Conservation (phyloP, 1,140 invertebrate genomes). For the Meloidogyne floridensis region DNA sequence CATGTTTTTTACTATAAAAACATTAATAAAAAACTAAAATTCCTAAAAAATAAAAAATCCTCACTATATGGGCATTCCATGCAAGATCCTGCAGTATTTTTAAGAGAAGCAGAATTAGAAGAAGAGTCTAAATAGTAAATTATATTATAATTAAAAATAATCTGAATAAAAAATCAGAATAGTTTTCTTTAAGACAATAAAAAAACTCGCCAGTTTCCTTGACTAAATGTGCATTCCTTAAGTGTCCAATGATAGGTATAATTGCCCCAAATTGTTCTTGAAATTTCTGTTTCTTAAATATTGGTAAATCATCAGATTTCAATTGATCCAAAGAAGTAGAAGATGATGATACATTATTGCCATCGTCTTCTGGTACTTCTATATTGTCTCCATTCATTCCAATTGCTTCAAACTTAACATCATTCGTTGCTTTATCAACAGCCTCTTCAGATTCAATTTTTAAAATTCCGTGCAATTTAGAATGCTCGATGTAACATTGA, state of each 20-base stretch:
- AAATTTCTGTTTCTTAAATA: background rate
- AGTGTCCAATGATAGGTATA: background rate
- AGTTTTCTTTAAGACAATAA: background rate
- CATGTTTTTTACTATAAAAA: too few relatives aligned
- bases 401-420: background rate
- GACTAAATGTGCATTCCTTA: background rate
- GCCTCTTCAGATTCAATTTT: background rate
- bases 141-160: background rate
- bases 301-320: background rate
- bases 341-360: background rate
- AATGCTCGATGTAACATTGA: slow-evolving; percentile 31
- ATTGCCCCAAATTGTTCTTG: slow-evolving; percentile 6
- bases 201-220: background rate
- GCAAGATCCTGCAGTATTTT: background rate
- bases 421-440: background rate
- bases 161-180: background rate
- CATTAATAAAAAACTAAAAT: too few relatives aligned
- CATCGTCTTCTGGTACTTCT: background rate
- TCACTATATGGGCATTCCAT: slow-evolving; percentile 24
- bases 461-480: slow-evolving; percentile 16
- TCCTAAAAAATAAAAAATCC: background rate
- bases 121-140: background rate
- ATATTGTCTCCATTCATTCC: background rate
- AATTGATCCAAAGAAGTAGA: background rate
- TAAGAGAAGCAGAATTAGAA: background rate